These are phyloP conservation scores for Nothobranchius kuhntae DNA, from an alignment of 2,113 vertebrate species.

Conservation along the genomic window DNA sequence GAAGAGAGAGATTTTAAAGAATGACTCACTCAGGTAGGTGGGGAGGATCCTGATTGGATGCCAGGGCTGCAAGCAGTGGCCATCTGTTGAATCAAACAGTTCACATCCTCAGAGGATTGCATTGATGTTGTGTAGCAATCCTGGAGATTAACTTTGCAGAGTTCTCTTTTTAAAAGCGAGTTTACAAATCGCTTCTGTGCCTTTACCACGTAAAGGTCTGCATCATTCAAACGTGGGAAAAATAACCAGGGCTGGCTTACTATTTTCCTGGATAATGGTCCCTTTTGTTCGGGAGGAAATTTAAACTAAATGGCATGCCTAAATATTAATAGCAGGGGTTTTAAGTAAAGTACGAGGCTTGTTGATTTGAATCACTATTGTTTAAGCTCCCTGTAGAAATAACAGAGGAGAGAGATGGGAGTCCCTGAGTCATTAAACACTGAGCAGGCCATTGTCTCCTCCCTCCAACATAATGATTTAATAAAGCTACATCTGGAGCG, in stretches of 20 bases:
- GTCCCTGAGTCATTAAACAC: conserved; percentile 70
- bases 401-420: conserved; percentile 49
- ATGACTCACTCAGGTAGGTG: conserved; percentile 48
- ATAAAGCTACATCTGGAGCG: conserved; percentile 72
- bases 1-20: conserved; percentile 47
- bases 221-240: conserved; percentile 41
- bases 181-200: conserved; percentile 5
- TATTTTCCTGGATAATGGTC: conserved; percentile 53
- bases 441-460: conserved; percentile 69
- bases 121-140: conserved; percentile 10
- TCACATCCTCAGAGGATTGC: conserved; percentile 3
- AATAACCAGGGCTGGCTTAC: conserved; percentile 55
- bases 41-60: conserved; percentile 44
- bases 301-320: conserved; percentile 48
- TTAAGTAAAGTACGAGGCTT: conserved; percentile 54
- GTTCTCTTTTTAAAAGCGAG: background rate
- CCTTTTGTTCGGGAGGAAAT: conserved; percentile 34
- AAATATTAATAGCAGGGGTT: conserved; percentile 62
- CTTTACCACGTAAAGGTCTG: conserved; percentile 34
- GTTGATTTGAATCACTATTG: conserved; percentile 50
- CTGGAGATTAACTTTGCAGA: conserved; percentile 1
- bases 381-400: conserved; percentile 55
- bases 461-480: conserved; percentile 71
- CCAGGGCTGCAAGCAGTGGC: conserved; percentile 47
- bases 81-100: conserved; percentile 53